Percentiles rank a stretch among this genome's conserved stretches.
phyloP scores from a whole-genome alignment of 2,888 invertebrate species.

The Drosophila helvetica region DNA sequence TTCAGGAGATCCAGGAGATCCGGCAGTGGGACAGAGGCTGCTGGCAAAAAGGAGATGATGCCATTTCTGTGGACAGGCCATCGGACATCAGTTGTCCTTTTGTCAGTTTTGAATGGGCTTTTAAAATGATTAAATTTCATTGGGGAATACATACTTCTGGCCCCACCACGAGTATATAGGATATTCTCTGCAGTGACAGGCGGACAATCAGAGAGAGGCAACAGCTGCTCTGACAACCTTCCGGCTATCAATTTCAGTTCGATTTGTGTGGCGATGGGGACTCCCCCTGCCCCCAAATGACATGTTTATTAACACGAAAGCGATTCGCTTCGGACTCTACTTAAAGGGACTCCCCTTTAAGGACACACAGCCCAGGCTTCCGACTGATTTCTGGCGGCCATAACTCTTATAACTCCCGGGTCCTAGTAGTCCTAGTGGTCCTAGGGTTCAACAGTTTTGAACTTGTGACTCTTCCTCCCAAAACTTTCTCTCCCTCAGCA shows the following conservation, averaged over 20 bases:
- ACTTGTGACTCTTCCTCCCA: constrained; percentile 38
- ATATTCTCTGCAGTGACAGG: constrained; percentile 34
- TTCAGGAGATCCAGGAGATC: constrained; percentile 23
- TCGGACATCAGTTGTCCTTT: constrained; percentile 56
- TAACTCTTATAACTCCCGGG: constrained; percentile 59
- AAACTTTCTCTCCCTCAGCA: constrained; percentile 43
- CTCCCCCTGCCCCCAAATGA: constrained; percentile 20
- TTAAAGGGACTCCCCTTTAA: constrained; percentile 30
- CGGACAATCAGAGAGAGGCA: constrained; percentile 6
- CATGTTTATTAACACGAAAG: constrained; percentile 36
- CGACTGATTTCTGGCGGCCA: constrained; percentile 35
- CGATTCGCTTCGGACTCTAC: constrained; percentile 36
- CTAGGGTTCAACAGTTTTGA: constrained; percentile 69
- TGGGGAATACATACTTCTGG: constrained; percentile 35
- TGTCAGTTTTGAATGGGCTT: constrained; percentile 68
- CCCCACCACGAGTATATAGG: background rate
- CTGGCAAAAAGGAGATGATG: background rate
- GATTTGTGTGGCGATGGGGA: constrained; percentile 20
- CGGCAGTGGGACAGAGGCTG: background rate
- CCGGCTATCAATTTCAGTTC: constrained; percentile 55
- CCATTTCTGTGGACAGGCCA: constrained; percentile 11
- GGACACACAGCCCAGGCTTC: background rate
- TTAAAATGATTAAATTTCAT: constrained; percentile 76
- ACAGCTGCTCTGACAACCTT: constrained; percentile 20
- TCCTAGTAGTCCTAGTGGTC: constrained; percentile 45